phyloP scores from a whole-genome alignment of 1,140 invertebrate species.

The Ectropis grisescens region DNA sequence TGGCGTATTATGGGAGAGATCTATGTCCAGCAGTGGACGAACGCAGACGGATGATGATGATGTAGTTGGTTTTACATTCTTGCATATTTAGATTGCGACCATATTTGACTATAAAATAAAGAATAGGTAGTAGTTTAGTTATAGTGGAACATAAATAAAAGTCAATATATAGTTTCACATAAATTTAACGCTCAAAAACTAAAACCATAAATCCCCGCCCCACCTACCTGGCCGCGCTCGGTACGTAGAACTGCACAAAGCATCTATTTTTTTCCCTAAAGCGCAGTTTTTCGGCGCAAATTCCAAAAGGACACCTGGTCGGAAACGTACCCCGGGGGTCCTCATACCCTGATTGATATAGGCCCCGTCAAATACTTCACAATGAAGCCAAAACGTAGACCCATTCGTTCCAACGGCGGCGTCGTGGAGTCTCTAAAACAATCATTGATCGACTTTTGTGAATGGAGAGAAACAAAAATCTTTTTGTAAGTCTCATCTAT shows the following conservation, averaged over 20 bases:
- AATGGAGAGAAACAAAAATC: constrained; percentile 62
- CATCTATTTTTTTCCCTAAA: constrained; percentile 50
- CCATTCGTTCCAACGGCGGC: constrained; percentile 39
- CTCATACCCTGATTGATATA: constrained; percentile 53
- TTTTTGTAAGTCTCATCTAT: constrained; percentile 26
- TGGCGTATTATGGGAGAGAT: too few species aligned
- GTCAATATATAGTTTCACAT: too few species aligned
- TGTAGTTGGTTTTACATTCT: too few species aligned
- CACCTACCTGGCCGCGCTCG: constrained; percentile 40
- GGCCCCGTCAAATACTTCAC: constrained; percentile 35
- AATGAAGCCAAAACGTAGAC: constrained; percentile 8
- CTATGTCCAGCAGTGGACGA: too few species aligned
- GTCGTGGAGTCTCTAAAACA: constrained; percentile 66
- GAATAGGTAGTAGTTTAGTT: too few species aligned
- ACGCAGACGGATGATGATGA: too few species aligned
- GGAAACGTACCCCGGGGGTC: constrained; percentile 64
- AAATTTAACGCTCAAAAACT: too few species aligned
- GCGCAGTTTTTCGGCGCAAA: constrained; percentile 59
- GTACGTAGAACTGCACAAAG: constrained; percentile 60
- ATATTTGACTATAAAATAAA: too few species aligned
- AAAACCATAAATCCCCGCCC: constrained; percentile 15
- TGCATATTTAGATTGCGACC: too few species aligned
- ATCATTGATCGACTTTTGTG: constrained; percentile 60
- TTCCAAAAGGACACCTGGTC: constrained; percentile 67
- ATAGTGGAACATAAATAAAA: too few species aligned